Percentiles rank a stretch among this genome's conserved stretches.
phyloP scores from a whole-genome alignment of 2,888 invertebrate genomes.

The Mayetiola destructor region DNA sequence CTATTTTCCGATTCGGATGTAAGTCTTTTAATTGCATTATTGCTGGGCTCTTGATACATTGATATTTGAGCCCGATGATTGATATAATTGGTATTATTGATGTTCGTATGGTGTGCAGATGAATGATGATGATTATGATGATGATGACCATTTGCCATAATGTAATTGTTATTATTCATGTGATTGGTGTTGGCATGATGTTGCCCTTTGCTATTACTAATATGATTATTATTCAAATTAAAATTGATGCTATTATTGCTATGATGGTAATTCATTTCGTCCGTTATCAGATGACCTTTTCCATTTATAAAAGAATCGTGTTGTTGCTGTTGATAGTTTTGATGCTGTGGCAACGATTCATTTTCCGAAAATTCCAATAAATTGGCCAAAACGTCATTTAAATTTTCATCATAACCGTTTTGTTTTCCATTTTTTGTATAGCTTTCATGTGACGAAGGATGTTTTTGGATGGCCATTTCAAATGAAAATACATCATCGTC shows the following conservation, averaged over 20 bases:
- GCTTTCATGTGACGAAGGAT: background rate
- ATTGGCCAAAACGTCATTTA: slow-evolving; percentile 22
- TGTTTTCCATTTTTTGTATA: background rate
- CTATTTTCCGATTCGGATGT: slow-evolving; percentile 23
- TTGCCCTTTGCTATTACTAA: slow-evolving; percentile 20
- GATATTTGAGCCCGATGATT: slow-evolving; percentile 6
- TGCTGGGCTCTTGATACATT: slow-evolving; percentile 12
- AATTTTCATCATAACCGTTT: background rate
- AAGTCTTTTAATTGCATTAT: slow-evolving; percentile 18
- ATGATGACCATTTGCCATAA: slow-evolving; percentile 15
- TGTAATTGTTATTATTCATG: slow-evolving; percentile 21
- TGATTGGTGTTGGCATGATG: slow-evolving; percentile 17
- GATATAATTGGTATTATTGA: slow-evolving; percentile 7
- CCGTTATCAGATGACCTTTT: background rate
- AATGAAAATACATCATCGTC: slow-evolving; percentile 3
- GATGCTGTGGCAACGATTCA: slow-evolving; percentile 19
- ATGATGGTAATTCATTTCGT: background rate
- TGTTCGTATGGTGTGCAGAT: background rate
- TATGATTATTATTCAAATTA: slow-evolving; percentile 19
- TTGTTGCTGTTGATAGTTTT: background rate
- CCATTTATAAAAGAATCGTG: background rate
- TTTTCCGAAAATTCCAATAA: slow-evolving; percentile 21
- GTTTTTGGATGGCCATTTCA: background rate
- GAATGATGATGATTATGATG: background rate
- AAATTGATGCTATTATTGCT: background rate